Percentiles rank a stretch among this genome's conserved stretches.
Evolutionary conservation across 1,140 invertebrate species (phyloP).

Genomic region (Conus ventricosus): DNA sequence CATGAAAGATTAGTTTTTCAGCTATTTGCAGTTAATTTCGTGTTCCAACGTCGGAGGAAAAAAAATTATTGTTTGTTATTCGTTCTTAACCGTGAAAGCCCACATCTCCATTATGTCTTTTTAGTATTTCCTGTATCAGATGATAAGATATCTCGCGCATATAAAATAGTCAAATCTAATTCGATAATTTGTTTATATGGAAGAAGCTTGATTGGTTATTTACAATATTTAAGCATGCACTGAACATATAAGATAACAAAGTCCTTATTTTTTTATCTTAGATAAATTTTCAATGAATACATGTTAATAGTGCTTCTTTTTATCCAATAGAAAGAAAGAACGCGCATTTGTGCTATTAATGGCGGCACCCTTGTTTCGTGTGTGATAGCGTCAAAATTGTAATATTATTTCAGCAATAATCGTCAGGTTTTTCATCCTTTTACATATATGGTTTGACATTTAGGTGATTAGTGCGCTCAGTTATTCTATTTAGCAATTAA

Average conservation of each 20-base stretch:
- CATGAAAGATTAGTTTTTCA: too few relatives aligned
- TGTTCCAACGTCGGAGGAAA: too few relatives aligned
- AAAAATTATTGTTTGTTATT: too few relatives aligned
- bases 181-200: background rate
- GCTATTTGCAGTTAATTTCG: too few relatives aligned
- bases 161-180: background rate
- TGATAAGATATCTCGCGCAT: background rate
- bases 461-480: background rate
- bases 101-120: background rate
- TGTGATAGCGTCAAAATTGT: background rate
- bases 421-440: background rate
- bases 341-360: background rate
- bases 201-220: background rate
- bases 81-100: too few relatives aligned
- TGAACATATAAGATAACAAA: background rate
- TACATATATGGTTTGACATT: background rate
- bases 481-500: background rate
- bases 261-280: background rate
- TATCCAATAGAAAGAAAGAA: background rate
- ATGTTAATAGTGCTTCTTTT: background rate
- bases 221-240: too few relatives aligned
- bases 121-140: background rate
- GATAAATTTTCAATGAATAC: background rate
- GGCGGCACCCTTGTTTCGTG: slow-evolving; percentile 5
- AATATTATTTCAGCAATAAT: background rate